A percentile compares a stretch with the other conserved stretches of the same genome.
phyloP scores from a whole-genome alignment of 2,888 invertebrate species.

The Camponotus fellah region DNA sequence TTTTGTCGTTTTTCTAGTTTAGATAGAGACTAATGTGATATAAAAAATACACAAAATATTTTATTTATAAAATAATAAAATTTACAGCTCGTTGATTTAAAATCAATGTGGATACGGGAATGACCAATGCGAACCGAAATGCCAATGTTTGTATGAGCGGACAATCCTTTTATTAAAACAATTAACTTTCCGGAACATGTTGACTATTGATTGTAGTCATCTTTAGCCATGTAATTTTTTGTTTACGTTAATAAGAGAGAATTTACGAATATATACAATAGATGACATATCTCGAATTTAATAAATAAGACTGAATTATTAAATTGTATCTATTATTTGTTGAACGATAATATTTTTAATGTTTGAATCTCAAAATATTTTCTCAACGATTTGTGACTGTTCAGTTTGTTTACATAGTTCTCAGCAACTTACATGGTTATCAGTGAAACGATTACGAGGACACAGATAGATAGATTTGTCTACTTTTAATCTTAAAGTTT shows the following conservation, averaged over 20 bases:
- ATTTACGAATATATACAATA: conserved; percentile 5
- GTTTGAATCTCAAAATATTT: background rate
- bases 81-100: conserved; percentile 39
- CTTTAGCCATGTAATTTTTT: background rate
- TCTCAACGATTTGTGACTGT: too few species aligned
- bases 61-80: conserved; percentile 37
- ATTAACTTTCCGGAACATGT: conserved; percentile 11
- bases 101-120: conserved; percentile 16
- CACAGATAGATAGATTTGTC: background rate
- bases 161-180: conserved; percentile 33
- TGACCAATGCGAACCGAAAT: conserved; percentile 17
- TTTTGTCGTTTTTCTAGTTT: background rate
- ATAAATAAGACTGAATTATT: background rate
- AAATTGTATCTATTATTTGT: background rate
- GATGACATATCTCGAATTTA: background rate
- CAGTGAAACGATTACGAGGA: background rate
- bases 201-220: conserved; percentile 13
- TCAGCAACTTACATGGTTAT: background rate
- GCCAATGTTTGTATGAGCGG: background rate
- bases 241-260: background rate
- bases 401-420: background rate
- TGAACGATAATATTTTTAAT: background rate
- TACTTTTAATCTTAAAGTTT: background rate
- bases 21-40: background rate
- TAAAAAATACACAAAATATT: conserved; percentile 19